Evolutionary conservation across 2,888 invertebrate species (phyloP), one percentile per base, ranked within the genome.

Genomic region (Eristalis tenax): DNA sequence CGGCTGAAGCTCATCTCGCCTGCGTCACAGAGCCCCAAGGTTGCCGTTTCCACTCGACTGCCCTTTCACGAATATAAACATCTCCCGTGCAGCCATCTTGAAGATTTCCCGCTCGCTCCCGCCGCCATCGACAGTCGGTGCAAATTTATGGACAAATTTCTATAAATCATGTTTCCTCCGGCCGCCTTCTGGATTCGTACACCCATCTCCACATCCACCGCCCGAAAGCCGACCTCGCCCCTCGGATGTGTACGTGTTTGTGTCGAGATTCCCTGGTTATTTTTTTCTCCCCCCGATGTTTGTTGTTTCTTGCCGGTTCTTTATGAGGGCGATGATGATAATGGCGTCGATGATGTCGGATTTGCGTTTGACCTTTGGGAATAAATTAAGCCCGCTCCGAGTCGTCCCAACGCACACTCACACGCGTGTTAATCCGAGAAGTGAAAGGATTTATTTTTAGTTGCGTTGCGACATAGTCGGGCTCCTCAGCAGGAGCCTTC

Each of bases 91-190:
- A 81, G 78, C 78, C 82, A 82, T 82, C 74, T 83, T 71, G 83
- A 79, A 75, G 78, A 78, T 70, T 66, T 86, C 83, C 32, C 59
- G 78, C 32, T 70, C 59, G 66, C 43, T 40, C 78, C n/a, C 74
- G 65, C 75, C 23, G 22, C 32, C 22, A 86, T 86, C 83, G 83
- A 86, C 86, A 86, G 86, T 86, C 79, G 86, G 78, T 63, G 86
- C 83, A 86, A 86, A 86, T 86, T 83, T 86, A 86, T 86, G 86
- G 71, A 78, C 86, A 79, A 86, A 86, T 86, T 86, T 74, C 83
- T 86, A 86, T 86, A 83, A 86, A 83, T 86, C 86, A 86, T 86
- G 78, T 71, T 86, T 86, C 65, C 65, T 78, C 73, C 65, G 64
- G 71, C 68, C 69, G 69, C 63, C 77, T 40, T 10, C 40, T 77